Evolutionary conservation across 2,888 invertebrate genomes (phyloP), one percentile per base, ranked within the genome.

Genomic region (Thecophora atra): DNA sequence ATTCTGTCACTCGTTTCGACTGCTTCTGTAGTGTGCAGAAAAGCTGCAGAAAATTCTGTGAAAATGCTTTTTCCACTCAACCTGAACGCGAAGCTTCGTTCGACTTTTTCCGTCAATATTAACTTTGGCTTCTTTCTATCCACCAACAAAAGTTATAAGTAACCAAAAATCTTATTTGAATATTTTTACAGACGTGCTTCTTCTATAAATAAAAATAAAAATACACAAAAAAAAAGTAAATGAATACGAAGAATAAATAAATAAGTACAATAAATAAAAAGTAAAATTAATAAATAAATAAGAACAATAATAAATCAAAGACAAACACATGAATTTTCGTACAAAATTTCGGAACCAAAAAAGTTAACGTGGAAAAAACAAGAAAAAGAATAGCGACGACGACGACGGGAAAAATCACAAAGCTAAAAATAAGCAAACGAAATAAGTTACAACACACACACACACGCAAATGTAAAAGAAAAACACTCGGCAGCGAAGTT

Each of bases 111-210:
- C 81, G 82, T 85, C 86, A 85, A 86, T 86, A 85, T 83, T 85
- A 84, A 85, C 84, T 85, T 86, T 85, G 86, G 86, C 86, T 85
- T 86, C 86, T 83, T 85, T 82, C 86, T 83, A 85, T 83, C 81
- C 84, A 83, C 80, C 81, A 80, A 81, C 77, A 74, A 75, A 74
- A 75, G 73, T 72, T 72, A 73, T 71, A 75, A 67, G 76, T 78
- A 76, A 80, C 19, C 4, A 54, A n/a, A 71, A 51, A 62, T 15
- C 17, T 54, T 68, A 68, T 60, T 69, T 66, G 37, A 24, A 28
- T 19, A 52, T 70, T 69, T 62, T 26, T 62, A 42, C 54, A 62
- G 62, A 62, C 51, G 62, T 62, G 69, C 69, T 69, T 69, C 37
- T 24, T 68, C 51, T 51, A 47, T 52, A 72, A n/a, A 74, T 75